Conservation (phyloP, 2,888 invertebrate genomes). For the Meloe dianella region DNA sequence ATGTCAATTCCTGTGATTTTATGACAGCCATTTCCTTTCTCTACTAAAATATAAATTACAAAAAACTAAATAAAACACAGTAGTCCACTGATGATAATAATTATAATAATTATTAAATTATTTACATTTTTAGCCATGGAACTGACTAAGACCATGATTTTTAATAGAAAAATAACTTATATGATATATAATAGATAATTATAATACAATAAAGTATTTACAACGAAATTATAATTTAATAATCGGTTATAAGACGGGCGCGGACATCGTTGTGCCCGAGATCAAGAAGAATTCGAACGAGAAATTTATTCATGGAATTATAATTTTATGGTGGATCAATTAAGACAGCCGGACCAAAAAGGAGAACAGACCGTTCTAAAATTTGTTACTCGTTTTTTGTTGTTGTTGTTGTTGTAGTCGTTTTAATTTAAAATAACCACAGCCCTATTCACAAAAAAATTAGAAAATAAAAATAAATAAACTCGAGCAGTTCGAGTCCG, state of each 20-base stretch:
- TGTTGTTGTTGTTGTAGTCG: background rate
- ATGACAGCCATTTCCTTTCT: constrained; percentile 1
- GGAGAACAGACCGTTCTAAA: background rate
- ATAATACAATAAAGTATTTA: constrained; percentile 60
- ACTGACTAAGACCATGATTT: constrained; percentile 57
- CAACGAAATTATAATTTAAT: constrained; percentile 54
- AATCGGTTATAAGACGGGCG: constrained; percentile 42
- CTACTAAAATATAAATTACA: background rate
- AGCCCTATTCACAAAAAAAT: background rate
- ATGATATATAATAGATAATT: constrained; percentile 58
- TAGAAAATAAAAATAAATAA: constrained; percentile 32
- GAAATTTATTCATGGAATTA: constrained; percentile 38
- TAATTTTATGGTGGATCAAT: constrained; percentile 31
- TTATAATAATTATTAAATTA: constrained; percentile 55
- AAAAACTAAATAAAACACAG: constrained; percentile 22
- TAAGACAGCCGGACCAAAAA: constrained; percentile 28
- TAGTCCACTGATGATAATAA: constrained; percentile 53
- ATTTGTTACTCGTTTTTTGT: background rate
- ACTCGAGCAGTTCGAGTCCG: constrained; percentile 40
- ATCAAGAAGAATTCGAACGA: constrained; percentile 21
- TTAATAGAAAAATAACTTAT: constrained; percentile 61
- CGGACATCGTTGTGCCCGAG: constrained; percentile 37
- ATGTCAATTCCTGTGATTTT: background rate
- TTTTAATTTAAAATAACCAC: constrained; percentile 1
- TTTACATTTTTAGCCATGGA: constrained; percentile 58